These are phyloP conservation scores for Arion vulgaris DNA, from an alignment of 1,140 invertebrate genomes.

Conservation along the genomic window DNA sequence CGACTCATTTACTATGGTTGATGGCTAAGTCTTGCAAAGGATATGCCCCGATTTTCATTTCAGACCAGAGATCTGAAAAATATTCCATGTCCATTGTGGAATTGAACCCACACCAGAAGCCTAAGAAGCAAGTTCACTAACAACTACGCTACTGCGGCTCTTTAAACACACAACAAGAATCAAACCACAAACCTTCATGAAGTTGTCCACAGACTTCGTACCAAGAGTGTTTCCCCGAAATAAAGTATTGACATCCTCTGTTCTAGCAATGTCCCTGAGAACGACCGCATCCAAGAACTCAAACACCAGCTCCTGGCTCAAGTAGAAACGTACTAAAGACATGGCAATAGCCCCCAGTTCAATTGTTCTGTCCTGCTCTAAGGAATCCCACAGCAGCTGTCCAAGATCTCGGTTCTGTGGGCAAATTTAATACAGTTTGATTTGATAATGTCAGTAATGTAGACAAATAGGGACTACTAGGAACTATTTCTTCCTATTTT, in stretches of 20 bases:
- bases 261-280: constrained; percentile 45
- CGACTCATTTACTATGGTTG: no score
- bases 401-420: constrained; percentile 34
- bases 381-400: constrained; percentile 40
- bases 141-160: no score
- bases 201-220: constrained; percentile 97
- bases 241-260: constrained; percentile 88
- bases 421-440: background rate
- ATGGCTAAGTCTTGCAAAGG: no score
- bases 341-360: constrained; percentile 51
- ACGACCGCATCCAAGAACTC: constrained; percentile 49
- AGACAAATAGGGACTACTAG: no score
- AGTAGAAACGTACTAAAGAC: constrained; percentile 52
- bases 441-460: no score
- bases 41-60: no score
- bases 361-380: constrained; percentile 50
- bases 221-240: constrained; percentile 94
- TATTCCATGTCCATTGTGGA: no score
- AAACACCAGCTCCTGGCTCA: constrained; percentile 49
- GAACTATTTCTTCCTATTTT: no score
- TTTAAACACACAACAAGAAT: no score
- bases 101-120: no score
- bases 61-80: no score
- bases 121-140: no score
- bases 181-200: constrained; percentile 82